Conservation (phyloP, 2,113 vertebrate genomes). For the Neotragus pygmaeus region DNA sequence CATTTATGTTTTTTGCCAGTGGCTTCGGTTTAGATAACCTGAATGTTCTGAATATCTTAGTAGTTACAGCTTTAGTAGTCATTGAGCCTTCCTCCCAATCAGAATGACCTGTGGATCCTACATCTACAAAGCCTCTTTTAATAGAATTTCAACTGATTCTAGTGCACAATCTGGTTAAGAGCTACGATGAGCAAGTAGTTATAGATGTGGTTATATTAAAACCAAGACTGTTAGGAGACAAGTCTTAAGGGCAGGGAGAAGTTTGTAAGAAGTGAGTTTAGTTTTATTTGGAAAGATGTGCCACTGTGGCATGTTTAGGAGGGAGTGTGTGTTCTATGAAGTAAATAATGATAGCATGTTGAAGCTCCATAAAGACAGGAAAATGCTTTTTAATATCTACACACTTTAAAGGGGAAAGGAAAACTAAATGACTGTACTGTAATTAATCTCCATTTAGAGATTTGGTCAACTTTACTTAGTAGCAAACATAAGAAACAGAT, state of each 20-base stretch:
- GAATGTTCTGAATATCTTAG: neutral
- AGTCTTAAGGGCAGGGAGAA: neutral
- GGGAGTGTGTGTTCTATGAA: neutral
- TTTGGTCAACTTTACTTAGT: slow-evolving; percentile 1
- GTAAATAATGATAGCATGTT: neutral
- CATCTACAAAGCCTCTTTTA: neutral
- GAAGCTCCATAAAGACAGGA: neutral
- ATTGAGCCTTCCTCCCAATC: neutral
- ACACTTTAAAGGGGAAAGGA: neutral
- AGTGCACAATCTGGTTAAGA: neutral
- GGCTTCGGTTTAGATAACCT: neutral
- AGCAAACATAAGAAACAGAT: neutral
- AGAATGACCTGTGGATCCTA: neutral
- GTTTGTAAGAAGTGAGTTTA: neutral
- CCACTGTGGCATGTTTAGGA: neutral
- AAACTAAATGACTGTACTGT: neutral
- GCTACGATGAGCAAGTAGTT: neutral
- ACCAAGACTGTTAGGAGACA: neutral
- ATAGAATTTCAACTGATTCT: neutral
- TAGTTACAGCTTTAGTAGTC: neutral
- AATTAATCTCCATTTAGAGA: neutral
- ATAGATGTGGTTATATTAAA: neutral
- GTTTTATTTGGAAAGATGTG: neutral
- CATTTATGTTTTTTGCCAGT: neutral
- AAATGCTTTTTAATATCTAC: neutral